Evolutionary conservation across 2,888 invertebrate species (phyloP).

Genomic region (Ischnus inquisitorius): DNA sequence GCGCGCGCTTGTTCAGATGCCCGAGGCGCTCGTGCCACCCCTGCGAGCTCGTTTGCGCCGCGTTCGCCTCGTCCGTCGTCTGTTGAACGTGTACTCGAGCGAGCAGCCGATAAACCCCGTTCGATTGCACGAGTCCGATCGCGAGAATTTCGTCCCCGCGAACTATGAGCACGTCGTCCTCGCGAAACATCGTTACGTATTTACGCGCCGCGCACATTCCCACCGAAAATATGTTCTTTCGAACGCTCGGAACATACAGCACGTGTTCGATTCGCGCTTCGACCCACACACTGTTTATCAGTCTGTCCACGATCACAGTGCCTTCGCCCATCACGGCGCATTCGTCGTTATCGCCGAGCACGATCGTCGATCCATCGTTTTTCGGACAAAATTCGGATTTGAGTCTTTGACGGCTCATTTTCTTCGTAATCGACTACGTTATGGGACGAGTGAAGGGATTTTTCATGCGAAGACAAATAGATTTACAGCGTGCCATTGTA

Average conservation of each 20-base stretch:
- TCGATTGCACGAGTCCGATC: constrained; percentile 19
- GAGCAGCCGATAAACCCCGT: constrained; percentile 21
- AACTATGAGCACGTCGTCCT: constrained; percentile 29
- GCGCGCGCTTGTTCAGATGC: constrained; percentile 37
- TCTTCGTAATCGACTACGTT: no score
- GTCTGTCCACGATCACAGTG: constrained; percentile 36
- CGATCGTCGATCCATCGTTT: not conserved
- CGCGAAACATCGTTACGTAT: constrained; percentile 16
- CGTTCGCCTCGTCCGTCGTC: constrained; percentile 18
- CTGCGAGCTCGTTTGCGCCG: not conserved
- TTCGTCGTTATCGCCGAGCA: constrained; percentile 39
- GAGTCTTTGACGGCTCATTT: no score
- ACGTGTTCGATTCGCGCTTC: constrained; percentile 31
- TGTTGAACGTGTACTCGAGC: not conserved
- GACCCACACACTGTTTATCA: constrained; percentile 27
- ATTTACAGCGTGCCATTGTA: no score
- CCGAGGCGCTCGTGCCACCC: constrained; percentile 50
- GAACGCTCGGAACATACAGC: constrained; percentile 60
- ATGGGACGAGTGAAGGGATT: no score
- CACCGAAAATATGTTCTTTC: constrained; percentile 70
- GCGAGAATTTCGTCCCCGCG: constrained; percentile 37
- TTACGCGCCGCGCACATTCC: constrained; percentile 51
- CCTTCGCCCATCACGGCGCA: constrained; percentile 46
- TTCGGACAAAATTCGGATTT: not conserved
- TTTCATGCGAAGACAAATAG: no score